These are phyloP conservation scores for Arge pagana DNA, from an alignment of 2,888 invertebrate species.

Conservation along the genomic window DNA sequence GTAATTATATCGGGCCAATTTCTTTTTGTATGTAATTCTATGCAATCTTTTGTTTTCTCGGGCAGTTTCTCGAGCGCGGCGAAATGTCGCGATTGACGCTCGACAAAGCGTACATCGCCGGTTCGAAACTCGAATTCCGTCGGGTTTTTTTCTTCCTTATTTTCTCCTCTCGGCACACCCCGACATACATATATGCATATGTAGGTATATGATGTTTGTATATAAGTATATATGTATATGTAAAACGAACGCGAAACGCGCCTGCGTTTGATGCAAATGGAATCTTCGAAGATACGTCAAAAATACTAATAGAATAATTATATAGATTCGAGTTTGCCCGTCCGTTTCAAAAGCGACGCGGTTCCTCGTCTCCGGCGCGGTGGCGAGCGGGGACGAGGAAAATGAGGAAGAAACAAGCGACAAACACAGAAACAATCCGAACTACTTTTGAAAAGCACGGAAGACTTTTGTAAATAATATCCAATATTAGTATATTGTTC, in stretches of 20 bases:
- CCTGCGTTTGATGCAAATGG: too few species aligned
- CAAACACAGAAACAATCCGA: neutral
- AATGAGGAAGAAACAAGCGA: neutral
- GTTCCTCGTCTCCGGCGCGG: too few species aligned
- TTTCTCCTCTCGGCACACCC: too few species aligned
- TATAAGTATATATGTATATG: neutral
- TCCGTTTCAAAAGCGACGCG: too few species aligned
- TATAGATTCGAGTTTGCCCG: too few species aligned
- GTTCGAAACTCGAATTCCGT: too few species aligned
- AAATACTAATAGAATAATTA: neutral
- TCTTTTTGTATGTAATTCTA: neutral
- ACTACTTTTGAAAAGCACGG: neutral
- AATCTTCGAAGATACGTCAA: slow-evolving; percentile 1
- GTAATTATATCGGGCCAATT: too few species aligned
- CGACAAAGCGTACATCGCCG: too few species aligned
- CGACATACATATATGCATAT: neutral
- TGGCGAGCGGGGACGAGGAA: too few species aligned
- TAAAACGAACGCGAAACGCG: neutral
- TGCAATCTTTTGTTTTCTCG: neutral
- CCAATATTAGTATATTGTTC: slow-evolving; percentile 1
- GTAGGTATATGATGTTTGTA: neutral
- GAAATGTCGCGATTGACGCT: too few species aligned
- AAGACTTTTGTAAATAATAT: slow-evolving; percentile 19
- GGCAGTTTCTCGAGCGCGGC: too few species aligned
- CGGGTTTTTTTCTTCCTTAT: too few species aligned